Conservation (phyloP, 1,140 invertebrate species). For the Pogonomyrmex barbatus region DNA sequence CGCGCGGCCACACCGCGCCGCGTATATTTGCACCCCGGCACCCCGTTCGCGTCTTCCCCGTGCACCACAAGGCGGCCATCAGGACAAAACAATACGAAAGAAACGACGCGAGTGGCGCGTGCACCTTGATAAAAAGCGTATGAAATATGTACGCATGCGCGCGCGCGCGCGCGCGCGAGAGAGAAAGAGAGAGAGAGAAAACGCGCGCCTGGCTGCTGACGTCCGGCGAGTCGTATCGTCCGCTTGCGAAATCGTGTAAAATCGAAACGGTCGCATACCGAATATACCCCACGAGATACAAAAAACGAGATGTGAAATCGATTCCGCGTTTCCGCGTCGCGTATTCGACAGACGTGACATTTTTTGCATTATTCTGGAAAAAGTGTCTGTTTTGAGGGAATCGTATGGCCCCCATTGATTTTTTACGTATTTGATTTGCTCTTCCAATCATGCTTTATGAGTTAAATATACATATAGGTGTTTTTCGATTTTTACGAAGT, state of each 20-base stretch:
- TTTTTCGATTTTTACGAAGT: constrained; percentile 2
- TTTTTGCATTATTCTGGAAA: constrained; percentile 54
- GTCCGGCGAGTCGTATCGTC: constrained; percentile 4
- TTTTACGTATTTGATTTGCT: neutral
- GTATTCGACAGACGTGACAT: neutral
- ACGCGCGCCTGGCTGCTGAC: neutral
- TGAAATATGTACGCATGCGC: neutral
- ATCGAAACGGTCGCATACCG: constrained; percentile 57
- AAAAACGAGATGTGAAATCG: constrained; percentile 68
- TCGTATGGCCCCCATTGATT: neutral
- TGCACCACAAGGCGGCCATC: constrained; percentile 68
- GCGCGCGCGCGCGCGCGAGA: neutral
- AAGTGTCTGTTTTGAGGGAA: constrained; percentile 11
- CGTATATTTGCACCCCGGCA: too few relatives aligned
- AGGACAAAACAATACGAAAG: constrained; percentile 70
- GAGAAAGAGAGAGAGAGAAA: too few relatives aligned
- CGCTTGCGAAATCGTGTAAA: constrained; percentile 61
- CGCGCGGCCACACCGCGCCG: constrained; percentile 1
- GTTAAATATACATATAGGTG: neutral
- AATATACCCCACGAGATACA: constrained; percentile 28
- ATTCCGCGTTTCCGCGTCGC: constrained; percentile 34
- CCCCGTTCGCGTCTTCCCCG: constrained; percentile 2
- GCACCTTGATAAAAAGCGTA: constrained; percentile 52
- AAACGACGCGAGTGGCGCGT: constrained; percentile 56
- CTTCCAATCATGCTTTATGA: neutral